These are phyloP conservation scores for Andrena dorsata DNA, from an alignment of 2,888 invertebrate genomes.

Conservation along the genomic window DNA sequence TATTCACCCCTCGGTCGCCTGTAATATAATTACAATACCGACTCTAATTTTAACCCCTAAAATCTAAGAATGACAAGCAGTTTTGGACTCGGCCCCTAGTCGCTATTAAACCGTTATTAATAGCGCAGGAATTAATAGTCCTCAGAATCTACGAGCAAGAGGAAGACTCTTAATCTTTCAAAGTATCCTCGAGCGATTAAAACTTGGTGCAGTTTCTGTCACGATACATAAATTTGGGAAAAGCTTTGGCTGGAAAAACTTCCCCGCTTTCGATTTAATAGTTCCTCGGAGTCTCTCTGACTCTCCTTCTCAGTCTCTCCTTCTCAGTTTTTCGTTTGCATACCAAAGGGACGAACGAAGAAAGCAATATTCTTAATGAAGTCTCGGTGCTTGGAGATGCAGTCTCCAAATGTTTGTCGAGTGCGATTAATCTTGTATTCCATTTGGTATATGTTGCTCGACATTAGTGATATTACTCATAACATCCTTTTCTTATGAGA, in stretches of 20 bases:
- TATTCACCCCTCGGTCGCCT: no score
- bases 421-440: slow-evolving; percentile 18
- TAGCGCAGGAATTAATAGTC: no score
- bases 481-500: neutral
- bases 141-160: no score
- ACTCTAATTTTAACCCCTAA: no score
- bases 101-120: no score
- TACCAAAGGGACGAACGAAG: slow-evolving; percentile 2
- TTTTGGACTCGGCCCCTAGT: no score
- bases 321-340: slow-evolving; percentile 4
- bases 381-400: slow-evolving; percentile 2
- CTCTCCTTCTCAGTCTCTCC: neutral
- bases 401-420: slow-evolving; percentile 5
- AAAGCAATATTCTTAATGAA: slow-evolving; percentile 42
- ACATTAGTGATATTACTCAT: neutral
- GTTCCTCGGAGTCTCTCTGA: slow-evolving; percentile 9
- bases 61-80: no score
- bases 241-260: slow-evolving; percentile 6
- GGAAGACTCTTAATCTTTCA: no score
- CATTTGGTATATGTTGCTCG: no score
- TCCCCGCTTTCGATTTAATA: slow-evolving; percentile 27
- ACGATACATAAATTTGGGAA: slow-evolving; percentile 15
- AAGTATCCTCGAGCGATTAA: slow-evolving; percentile 35
- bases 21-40: no score
- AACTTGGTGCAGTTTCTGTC: slow-evolving; percentile 16